These are phyloP conservation scores for Ramphastos sulfuratus DNA, from an alignment of 2,113 vertebrate genomes.

Conservation along the genomic window DNA sequence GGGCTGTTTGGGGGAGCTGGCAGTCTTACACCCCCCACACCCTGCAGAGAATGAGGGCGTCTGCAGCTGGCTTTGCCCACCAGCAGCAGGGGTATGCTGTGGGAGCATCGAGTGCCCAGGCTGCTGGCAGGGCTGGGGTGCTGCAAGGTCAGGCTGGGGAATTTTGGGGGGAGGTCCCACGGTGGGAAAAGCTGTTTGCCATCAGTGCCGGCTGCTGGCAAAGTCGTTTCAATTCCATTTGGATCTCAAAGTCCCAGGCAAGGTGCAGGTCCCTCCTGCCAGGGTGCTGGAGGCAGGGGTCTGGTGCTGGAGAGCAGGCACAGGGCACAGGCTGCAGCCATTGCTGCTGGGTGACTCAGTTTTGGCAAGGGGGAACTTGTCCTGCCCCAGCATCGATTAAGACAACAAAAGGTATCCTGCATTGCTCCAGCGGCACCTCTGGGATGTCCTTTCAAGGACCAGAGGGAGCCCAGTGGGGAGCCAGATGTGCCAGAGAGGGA, in stretches of 20 bases:
- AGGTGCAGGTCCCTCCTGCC: not conserved
- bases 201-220: not conserved
- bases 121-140: not conserved
- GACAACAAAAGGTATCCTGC: not conserved
- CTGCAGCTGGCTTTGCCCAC: not conserved
- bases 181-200: not conserved
- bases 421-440: not conserved
- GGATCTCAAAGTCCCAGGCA: not conserved
- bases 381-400: not conserved
- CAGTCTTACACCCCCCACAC: not conserved
- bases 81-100: not conserved
- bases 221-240: fast-evolving
- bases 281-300: not conserved
- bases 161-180: not conserved
- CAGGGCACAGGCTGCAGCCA: not conserved
- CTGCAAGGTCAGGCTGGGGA: fast-evolving
- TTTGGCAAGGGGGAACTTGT: not conserved
- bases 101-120: not conserved
- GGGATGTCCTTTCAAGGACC: not conserved
- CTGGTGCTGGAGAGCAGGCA: not conserved
- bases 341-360: not conserved
- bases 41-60: not conserved
- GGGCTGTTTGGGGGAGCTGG: not conserved
- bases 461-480: not conserved
- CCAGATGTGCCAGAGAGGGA: not conserved